Conservation (phyloP, 2,888 invertebrate genomes). For the Andrena praecox region DNA sequence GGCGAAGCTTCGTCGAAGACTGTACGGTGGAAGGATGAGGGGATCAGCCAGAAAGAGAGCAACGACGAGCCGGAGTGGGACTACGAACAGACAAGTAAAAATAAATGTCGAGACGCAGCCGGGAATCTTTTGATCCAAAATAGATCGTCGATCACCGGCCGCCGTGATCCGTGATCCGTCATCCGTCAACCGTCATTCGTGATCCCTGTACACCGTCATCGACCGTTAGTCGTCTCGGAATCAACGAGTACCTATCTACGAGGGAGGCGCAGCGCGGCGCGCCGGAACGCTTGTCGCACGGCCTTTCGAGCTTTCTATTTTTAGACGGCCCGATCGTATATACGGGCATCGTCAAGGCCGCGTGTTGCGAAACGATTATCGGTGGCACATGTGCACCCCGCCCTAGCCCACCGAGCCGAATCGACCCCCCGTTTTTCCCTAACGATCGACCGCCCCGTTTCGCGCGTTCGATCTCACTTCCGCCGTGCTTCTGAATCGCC, state of each 20-base stretch:
- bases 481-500: background rate
- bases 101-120: constrained; percentile 67
- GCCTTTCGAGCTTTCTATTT: constrained; percentile 66
- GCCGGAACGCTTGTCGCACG: constrained; percentile 78
- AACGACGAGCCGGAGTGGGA: constrained; percentile 2
- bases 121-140: constrained; percentile 71
- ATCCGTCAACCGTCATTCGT: constrained; percentile 30
- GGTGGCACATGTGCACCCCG: constrained; percentile 54
- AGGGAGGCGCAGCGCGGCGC: constrained; percentile 59
- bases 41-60: background rate
- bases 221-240: constrained; percentile 67
- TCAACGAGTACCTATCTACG: constrained; percentile 79
- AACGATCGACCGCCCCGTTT: background rate
- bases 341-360: constrained; percentile 80
- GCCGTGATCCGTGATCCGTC: constrained; percentile 35
- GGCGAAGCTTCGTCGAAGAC: no score
- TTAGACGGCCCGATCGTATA: constrained; percentile 66
- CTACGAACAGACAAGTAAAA: constrained; percentile 46
- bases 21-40: background rate
- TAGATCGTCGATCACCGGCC: constrained; percentile 75
- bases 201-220: constrained; percentile 69
- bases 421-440: background rate
- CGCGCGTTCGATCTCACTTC: background rate
- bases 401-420: constrained; percentile 4
- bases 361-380: constrained; percentile 78